phyloP scores from a whole-genome alignment of 23 tunicate species.

The Botrylloides violaceus region DNA sequence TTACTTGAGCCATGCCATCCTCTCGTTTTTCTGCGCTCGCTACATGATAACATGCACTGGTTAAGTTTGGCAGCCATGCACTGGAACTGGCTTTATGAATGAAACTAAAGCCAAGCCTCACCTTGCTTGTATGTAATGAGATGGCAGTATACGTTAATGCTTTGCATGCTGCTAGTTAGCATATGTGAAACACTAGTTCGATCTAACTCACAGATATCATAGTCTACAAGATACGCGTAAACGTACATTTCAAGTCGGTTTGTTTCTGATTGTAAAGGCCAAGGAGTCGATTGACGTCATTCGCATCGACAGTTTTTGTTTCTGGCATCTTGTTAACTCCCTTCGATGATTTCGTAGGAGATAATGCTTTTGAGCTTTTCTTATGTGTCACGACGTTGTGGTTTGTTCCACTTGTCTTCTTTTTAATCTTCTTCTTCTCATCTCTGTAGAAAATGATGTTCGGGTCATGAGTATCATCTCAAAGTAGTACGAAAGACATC shows the following conservation, averaged over 20 bases:
- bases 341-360: neutral
- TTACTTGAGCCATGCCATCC: neutral
- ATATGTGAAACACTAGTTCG: no score
- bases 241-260: constrained; percentile 7
- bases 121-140: no score
- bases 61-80: no score
- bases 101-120: no score
- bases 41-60: neutral
- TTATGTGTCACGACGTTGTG: constrained; percentile 26
- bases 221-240: no score
- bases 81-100: no score
- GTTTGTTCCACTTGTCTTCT: constrained; percentile 29
- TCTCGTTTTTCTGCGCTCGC: neutral
- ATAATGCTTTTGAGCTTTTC: constrained; percentile 12
- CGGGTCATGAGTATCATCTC: no score
- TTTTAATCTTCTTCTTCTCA: constrained; percentile 23
- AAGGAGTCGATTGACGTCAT: constrained; percentile 45
- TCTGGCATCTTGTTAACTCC: constrained; percentile 10
- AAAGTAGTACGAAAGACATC: no score
- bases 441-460: no score
- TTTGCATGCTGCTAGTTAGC: no score
- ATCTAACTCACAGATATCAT: no score
- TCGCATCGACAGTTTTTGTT: constrained; percentile 39
- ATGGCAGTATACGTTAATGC: no score
- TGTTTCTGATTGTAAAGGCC: constrained; percentile 33